phyloP scores from a whole-genome alignment of 2,888 invertebrate genomes.

The Apoda limacodes region DNA sequence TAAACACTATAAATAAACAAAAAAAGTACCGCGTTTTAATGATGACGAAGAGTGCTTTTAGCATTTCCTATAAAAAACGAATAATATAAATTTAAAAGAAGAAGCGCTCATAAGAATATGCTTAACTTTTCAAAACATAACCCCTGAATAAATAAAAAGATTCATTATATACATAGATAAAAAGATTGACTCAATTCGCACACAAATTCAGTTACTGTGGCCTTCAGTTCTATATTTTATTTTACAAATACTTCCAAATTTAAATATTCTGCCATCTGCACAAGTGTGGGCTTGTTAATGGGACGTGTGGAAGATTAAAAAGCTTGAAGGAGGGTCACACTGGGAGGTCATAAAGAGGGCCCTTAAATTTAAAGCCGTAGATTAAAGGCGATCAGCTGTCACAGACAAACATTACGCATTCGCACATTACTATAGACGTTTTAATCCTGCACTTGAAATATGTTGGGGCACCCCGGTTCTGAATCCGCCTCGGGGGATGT shows the following conservation, averaged over 20 bases:
- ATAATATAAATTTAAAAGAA: too few species aligned
- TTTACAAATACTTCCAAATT: conserved; percentile 15
- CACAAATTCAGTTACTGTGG: background rate
- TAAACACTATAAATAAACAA: too few species aligned
- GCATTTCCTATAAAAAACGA: too few species aligned
- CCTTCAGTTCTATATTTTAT: too few species aligned
- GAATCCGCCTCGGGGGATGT: conserved; percentile 31
- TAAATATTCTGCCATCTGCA: conserved; percentile 26
- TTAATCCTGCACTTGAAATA: conserved; percentile 67
- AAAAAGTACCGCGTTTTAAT: too few species aligned
- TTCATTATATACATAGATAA: conserved; percentile 10
- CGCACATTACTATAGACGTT: conserved; percentile 53
- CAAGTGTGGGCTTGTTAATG: conserved; percentile 30
- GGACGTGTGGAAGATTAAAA: conserved; percentile 43
- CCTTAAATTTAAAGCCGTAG: conserved; percentile 48
- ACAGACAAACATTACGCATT: conserved; percentile 52
- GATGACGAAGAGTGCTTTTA: too few species aligned
- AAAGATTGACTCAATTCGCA: conserved; percentile 10
- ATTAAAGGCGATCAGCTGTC: conserved; percentile 59
- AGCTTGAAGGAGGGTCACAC: conserved; percentile 28
- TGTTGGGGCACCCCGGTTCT: conserved; percentile 32
- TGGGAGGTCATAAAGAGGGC: conserved; percentile 35
- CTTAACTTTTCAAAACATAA: too few species aligned
- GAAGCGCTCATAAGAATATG: too few species aligned
- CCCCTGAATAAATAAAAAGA: too few species aligned